These are phyloP conservation scores for Silurus glanis DNA, from an alignment of 2,113 vertebrate genomes.

Conservation along the genomic window DNA sequence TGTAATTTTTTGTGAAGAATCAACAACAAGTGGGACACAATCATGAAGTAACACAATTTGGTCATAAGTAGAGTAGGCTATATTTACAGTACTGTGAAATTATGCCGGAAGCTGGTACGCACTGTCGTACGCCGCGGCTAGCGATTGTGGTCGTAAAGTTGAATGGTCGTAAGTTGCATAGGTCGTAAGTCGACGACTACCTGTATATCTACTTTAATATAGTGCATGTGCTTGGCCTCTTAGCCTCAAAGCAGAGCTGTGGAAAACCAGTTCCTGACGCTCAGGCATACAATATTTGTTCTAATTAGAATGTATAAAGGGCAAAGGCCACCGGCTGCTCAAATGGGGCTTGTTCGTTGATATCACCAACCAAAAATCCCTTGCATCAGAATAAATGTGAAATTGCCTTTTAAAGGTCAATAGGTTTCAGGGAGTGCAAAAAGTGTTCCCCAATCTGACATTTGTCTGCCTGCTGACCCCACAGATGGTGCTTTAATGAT, in stretches of 20 bases:
- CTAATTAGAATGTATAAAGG: conserved; percentile 39
- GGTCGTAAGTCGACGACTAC: no score
- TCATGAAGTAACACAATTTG: no score
- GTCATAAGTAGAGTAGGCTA: no score
- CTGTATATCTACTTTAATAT: neutral
- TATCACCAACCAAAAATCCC: conserved; percentile 14
- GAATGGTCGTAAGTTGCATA: no score
- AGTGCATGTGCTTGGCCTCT: neutral
- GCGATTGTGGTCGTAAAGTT: no score
- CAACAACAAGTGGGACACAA: no score
- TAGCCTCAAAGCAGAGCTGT: neutral
- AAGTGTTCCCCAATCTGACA: conserved; percentile 44
- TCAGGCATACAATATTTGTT: neutral
- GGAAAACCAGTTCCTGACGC: neutral
- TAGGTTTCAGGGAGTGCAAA: conserved; percentile 2
- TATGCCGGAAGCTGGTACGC: no score
- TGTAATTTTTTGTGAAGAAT: no score
- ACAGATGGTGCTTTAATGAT: conserved; percentile 55
- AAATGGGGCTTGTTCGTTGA: neutral
- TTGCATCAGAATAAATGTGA: conserved; percentile 35
- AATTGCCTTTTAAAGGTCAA: conserved; percentile 38
- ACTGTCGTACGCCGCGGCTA: no score
- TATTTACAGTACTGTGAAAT: no score
- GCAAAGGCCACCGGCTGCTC: conserved; percentile 5
- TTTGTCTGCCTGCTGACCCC: conserved; percentile 42